Evolutionary conservation across 1,140 invertebrate genomes (phyloP).

Genomic region (Coelopa frigida): DNA sequence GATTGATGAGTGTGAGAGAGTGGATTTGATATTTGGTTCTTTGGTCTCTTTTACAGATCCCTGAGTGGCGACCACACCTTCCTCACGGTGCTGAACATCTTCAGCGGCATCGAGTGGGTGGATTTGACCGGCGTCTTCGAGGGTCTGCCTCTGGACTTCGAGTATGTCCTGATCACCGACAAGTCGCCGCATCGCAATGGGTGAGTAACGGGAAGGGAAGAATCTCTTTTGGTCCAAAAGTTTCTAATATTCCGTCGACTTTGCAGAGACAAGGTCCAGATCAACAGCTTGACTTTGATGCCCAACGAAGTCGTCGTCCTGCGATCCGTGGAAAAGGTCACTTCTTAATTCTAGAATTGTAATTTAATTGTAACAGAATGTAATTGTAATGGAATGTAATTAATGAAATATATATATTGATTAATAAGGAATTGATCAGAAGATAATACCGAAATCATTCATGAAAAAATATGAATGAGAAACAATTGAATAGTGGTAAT

Average conservation of each 20-base stretch:
- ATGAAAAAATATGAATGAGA: too few species aligned
- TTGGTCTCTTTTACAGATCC: slow-evolving; percentile 14
- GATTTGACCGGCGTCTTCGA: slow-evolving; percentile 25
- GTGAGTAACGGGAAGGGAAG: too few species aligned
- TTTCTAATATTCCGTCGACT: slow-evolving; percentile 11
- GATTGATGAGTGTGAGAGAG: background rate
- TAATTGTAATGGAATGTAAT: too few species aligned
- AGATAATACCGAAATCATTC: too few species aligned
- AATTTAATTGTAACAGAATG: too few species aligned
- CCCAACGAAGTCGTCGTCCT: slow-evolving; percentile 32
- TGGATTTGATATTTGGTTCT: background rate
- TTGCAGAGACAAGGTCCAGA: slow-evolving; percentile 23
- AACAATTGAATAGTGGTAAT: too few species aligned
- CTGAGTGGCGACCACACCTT: slow-evolving; percentile 26
- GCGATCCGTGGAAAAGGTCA: slow-evolving; percentile 26
- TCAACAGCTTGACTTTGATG: slow-evolving; percentile 30
- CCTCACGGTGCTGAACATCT: slow-evolving; percentile 35
- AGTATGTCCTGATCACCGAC: slow-evolving; percentile 32
- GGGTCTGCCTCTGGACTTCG: slow-evolving; percentile 25
- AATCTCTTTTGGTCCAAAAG: background rate
- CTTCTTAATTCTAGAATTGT: too few species aligned
- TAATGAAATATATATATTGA: too few species aligned
- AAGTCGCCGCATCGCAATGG: slow-evolving; percentile 20
- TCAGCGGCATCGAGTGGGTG: slow-evolving; percentile 28
- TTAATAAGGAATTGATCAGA: too few species aligned